Conservation (phyloP, 1,140 invertebrate genomes). For the Ips typographus region DNA sequence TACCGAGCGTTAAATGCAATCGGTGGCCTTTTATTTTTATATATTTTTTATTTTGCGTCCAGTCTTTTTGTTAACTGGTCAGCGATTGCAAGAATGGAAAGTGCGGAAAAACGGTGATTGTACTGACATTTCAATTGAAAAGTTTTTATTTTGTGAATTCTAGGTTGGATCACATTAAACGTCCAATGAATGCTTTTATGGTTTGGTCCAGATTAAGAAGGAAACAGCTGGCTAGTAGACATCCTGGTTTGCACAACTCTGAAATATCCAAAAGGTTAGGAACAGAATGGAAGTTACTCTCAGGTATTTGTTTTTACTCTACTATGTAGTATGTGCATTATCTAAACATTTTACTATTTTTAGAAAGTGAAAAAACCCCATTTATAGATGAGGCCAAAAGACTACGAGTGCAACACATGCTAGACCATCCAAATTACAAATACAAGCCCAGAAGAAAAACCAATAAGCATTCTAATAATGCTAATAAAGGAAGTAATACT, state of each 20-base stretch:
- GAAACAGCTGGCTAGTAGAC: conserved; percentile 75
- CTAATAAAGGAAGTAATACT: conserved; percentile 8
- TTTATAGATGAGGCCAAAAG: conserved; percentile 84
- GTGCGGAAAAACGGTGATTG: background rate
- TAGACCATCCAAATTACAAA: conserved; percentile 74
- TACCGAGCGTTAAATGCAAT: conserved; percentile 47
- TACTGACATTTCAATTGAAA: background rate
- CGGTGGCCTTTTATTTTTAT: conserved; percentile 31
- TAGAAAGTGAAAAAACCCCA: conserved; percentile 66
- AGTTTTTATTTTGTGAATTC: background rate
- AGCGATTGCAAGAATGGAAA: background rate
- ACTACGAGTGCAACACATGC: conserved; percentile 71
- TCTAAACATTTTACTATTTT: background rate
- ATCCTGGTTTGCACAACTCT: conserved; percentile 80
- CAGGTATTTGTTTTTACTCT: conserved; percentile 45
- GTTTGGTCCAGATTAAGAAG: conserved; percentile 69
- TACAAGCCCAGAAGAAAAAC: conserved; percentile 70
- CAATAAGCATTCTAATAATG: conserved; percentile 36
- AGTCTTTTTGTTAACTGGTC: conserved; percentile 34
- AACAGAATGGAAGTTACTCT: conserved; percentile 68
- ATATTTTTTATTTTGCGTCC: conserved; percentile 11
- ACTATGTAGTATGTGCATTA: background rate
- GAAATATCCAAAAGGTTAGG: conserved; percentile 75
- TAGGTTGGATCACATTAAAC: conserved; percentile 57
- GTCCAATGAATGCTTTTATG: conserved; percentile 74